Base-by-base conservation (phyloP, 2,113 vertebrate species). In the Tauraco erythrolophus region DNA sequence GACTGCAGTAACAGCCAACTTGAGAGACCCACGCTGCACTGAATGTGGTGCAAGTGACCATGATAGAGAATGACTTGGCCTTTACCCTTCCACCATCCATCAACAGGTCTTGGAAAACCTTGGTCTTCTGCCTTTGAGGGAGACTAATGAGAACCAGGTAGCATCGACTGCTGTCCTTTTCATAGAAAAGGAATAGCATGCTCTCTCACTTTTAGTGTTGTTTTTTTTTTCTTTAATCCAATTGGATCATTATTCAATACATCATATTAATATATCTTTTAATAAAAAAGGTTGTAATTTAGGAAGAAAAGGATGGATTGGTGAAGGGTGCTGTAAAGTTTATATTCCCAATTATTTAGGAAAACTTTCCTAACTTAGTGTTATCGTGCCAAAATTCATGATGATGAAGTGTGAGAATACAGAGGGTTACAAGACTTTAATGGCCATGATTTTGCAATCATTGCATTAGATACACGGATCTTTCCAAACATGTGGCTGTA, bases 401-500 rank as follows among this genome's bases (percentile, higher is more conserved):
- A 35, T 45, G 53, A 30, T 53, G 50, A 94, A 85, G 13, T 54
- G 43, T 56, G 25, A 19, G 83, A 33, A 35, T 45, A 54, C 18
- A 61, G 27, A 24, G 43, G 22, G 11, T 51, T 79, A 41, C 65
- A 72, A 56, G 76, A 62, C 51, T 90, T 94, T 48, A 37, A 48
- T 69, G 75, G 31, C 35, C 39, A 21, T 74, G 68, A 46, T 56
- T 90, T 97, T 86, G 10, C n/a, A 51, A 33, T 96, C n/a, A 72
- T 50, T 70, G 51, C 53, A 45, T 89, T 91, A 91, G 46, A 92
- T 91, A 69, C 66, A 71, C 64, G 88, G 45, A 43, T 84, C 78
- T 78, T 96, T 43, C 62, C 76, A 94, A 94, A 84, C 64, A 74
- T 21, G 24, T 61, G 84, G 62, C 94, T 94, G 41, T 94, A 92